phyloP scores from a whole-genome alignment of 2,888 invertebrate species.

The Lithophane socia region DNA sequence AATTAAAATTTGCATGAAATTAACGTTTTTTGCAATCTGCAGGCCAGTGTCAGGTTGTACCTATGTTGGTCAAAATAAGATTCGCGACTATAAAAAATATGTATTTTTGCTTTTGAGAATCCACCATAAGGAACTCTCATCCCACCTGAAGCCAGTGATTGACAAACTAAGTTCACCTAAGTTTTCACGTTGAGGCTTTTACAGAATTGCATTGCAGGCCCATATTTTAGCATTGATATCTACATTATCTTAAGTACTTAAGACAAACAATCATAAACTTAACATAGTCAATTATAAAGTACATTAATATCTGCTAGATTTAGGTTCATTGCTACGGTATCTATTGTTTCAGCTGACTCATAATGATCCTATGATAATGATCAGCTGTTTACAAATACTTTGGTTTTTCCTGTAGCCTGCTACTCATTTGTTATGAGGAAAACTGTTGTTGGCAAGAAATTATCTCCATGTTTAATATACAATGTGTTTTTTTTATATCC shows the following conservation, averaged over 20 bases:
- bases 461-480: too few relatives aligned
- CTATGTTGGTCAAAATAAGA: too few relatives aligned
- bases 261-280: neutral
- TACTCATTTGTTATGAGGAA: neutral
- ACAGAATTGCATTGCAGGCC: neutral
- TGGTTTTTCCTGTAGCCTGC: slow-evolving; percentile 31
- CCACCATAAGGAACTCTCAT: too few relatives aligned
- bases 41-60: too few relatives aligned
- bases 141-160: too few relatives aligned
- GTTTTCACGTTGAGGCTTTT: neutral
- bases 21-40: too few relatives aligned
- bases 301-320: slow-evolving; percentile 1
- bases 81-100: too few relatives aligned
- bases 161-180: neutral
- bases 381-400: slow-evolving; percentile 21
- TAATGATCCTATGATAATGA: neutral
- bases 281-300: neutral
- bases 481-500: too few relatives aligned
- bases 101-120: too few relatives aligned
- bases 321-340: slow-evolving; percentile 32
- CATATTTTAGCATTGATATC: neutral
- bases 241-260: neutral
- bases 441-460: too few relatives aligned
- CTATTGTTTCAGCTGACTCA: slow-evolving; percentile 41
- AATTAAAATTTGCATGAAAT: too few relatives aligned